A percentile compares a stretch with the other conserved stretches of the same genome.
Conservation (phyloP, 1,140 invertebrate species). For the Vanessa tameamea region DNA sequence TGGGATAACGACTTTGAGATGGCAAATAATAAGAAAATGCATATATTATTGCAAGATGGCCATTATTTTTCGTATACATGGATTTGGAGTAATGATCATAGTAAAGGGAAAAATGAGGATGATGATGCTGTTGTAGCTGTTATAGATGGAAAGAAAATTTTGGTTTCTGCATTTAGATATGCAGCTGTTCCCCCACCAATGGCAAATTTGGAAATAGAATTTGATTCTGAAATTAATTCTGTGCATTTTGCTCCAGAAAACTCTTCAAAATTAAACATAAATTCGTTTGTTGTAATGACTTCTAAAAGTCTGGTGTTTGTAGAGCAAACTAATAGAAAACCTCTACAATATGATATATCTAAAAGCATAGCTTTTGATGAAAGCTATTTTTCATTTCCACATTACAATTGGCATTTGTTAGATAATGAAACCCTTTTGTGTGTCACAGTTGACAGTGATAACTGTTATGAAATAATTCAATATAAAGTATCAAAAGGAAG, state of each 20-base stretch:
- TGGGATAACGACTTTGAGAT: conserved; percentile 84
- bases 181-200: conserved; percentile 92
- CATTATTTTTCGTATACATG: conserved; percentile 83
- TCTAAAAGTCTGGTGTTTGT: conserved; percentile 59
- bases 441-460: conserved; percentile 44
- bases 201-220: conserved; percentile 83
- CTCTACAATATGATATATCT: conserved; percentile 54
- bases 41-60: conserved; percentile 82
- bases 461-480: conserved; percentile 55
- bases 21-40: conserved; percentile 81
- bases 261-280: conserved; percentile 58
- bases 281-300: conserved; percentile 68
- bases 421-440: conserved; percentile 50
- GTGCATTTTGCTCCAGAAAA: conserved; percentile 82
- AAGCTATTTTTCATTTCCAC: conserved; percentile 62
- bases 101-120: conserved; percentile 69
- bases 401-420: conserved; percentile 69
- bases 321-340: conserved; percentile 58
- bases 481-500: conserved; percentile 52
- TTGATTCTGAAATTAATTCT: conserved; percentile 82
- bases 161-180: conserved; percentile 87
- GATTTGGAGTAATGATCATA: conserved; percentile 83
- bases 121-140: conserved; percentile 86
- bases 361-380: conserved; percentile 47
- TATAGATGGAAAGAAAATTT: conserved; percentile 88